Evolutionary conservation across 2,888 invertebrate genomes (phyloP), one percentile per base, ranked within the genome.

Genomic region (Pelosia muscerda): DNA sequence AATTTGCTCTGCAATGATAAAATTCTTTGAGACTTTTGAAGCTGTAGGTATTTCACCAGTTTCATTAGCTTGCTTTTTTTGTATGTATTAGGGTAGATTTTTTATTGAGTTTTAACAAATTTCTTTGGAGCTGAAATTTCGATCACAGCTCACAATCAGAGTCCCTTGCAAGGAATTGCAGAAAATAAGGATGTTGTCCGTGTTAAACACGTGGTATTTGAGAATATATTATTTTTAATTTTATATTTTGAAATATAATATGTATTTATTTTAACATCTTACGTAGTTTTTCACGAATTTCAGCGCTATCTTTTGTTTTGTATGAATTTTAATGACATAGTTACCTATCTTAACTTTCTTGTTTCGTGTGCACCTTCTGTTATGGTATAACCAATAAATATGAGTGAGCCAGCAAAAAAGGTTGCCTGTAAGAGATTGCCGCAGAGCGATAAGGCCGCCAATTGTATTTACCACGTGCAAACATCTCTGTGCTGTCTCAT

Each of bases 211-310:
- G 42, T 42, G 19, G 19, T 42, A 42, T 49, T 49, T 49, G 49
- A 49, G 49, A n/a, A 49, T 49, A 49, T 49, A n/a, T 49, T 49
- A 42, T 42, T 19, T 49, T 49, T 49, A 49, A 49, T n/a, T n/a
- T 6, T 42, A n/a, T n/a, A n/a, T n/a, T n/a, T n/a, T n/a, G n/a
- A n/a, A n/a, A n/a, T n/a, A n/a, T n/a, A n/a, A n/a, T 38, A 15
- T 38, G 31, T 31, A 34, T 34, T n/a, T n/a, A 19, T 19, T 42
- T 42, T 42, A 19, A 42, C 42, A 49, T n/a, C 49, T 19, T n/a
- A 49, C n/a, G n/a, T n/a, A 9, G 9, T 49, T n/a, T n/a, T 49
- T n/a, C 49, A n/a, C n/a, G 49, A 49, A 49, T 49, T 49, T 49
- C n/a, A 49, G n/a, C n/a, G 49, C 8, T 49, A 49, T 49, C n/a